Base-by-base conservation (phyloP, 2,888 invertebrate genomes). In the Mamestra brassicae region DNA sequence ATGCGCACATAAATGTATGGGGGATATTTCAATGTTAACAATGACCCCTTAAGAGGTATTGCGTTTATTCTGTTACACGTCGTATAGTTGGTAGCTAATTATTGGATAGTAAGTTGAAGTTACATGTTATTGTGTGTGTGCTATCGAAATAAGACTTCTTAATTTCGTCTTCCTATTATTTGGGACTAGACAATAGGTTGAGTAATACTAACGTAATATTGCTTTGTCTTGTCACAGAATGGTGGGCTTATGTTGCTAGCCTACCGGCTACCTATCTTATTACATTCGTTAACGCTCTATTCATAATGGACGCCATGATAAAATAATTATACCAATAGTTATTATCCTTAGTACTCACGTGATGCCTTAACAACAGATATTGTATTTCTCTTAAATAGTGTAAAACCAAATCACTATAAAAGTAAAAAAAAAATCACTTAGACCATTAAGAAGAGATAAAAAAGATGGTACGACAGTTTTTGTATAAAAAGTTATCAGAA, bases 281-380 rank as follows among this genome's bases (percentile, higher is more conserved):
- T 68, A 68, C 38, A 42, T 52, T 26, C 47, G 11, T 68, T 70
- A 70, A 5, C 11, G 1, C 13, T 26, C 17, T 67, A 17, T 69
- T 67, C 26, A 52, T 38, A 34, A 26, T 26, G 11, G 5, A 64
- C 15, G 6, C 47, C 15, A 47, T 64, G 3, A 47, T 36, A 47
- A 4, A 60, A n/a, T 36, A 15, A 47, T n/a, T 34, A 11, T 6
- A 50, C 66, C 36, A 66, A 66, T 38, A 38, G n/a, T 45, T 26
- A 63, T 34, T 52, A 15, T 36, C 34, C 5, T 47, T 8, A 34
- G 8, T 67, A 26, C 26, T 13, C 1, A 34, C 17, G 26, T 17
- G 17, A 34, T 60, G 13, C 15, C 0, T 54, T 34, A 11, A 42
- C 17, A 38, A 67, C 17, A 61, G 2, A 60, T 58, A 3, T 50